Evolutionary conservation across 2,888 invertebrate species (phyloP).

Genomic region (Smittia sp.): DNA sequence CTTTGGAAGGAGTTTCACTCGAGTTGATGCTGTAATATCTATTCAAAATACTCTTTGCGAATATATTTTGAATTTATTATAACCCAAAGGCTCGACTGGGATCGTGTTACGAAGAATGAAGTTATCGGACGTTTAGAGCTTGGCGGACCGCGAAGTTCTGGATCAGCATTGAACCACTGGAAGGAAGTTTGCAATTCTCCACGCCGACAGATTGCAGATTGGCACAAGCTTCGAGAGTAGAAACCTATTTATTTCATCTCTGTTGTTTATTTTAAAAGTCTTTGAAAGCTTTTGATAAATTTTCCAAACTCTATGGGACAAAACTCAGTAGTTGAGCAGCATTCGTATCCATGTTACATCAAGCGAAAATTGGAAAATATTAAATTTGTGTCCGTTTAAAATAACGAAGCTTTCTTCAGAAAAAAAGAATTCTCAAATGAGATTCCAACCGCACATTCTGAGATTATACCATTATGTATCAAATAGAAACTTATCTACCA

Average conservation of each 20-base stretch:
- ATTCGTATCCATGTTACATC: too few relatives aligned
- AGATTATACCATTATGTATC: too few relatives aligned
- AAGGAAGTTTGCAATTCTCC: conserved; percentile 96
- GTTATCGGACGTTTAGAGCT: conserved; percentile 94
- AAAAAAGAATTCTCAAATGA: too few relatives aligned
- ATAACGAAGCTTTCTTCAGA: too few relatives aligned
- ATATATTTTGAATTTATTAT: not conserved
- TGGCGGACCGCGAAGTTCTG: conserved; percentile 72
- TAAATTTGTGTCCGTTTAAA: too few relatives aligned
- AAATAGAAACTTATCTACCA: too few relatives aligned
- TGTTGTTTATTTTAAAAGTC: too few relatives aligned
- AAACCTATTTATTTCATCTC: conserved; percentile 2
- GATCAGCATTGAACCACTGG: conserved; percentile 91
- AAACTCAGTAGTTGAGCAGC: too few relatives aligned
- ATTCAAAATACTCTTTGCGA: not conserved
- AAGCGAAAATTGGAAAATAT: too few relatives aligned
- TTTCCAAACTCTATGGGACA: too few relatives aligned
- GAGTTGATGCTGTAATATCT: conserved; percentile 51
- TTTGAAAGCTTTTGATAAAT: too few relatives aligned
- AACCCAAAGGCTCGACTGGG: conserved; percentile 92
- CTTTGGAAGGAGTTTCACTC: conserved; percentile 53
- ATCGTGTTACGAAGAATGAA: conserved; percentile 97
- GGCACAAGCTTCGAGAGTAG: conserved; percentile 96
- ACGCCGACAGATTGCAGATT: conserved; percentile 96
- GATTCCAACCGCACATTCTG: too few relatives aligned